These are phyloP conservation scores for Lamellibrachia luymesi DNA, from an alignment of 1,140 invertebrate species.

Conservation along the genomic window DNA sequence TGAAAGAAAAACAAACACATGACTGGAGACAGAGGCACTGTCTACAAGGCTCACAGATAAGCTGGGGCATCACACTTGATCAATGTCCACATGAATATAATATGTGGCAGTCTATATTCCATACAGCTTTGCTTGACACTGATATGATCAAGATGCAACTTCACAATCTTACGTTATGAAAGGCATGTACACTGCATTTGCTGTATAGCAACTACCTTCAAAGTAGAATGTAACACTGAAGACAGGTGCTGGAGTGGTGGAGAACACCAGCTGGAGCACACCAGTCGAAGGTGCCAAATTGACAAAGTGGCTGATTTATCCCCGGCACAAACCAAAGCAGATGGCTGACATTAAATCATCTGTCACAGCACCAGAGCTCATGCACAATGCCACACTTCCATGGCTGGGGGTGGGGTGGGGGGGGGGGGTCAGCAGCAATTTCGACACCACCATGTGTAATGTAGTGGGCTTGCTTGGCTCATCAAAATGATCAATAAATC, in stretches of 20 bases:
- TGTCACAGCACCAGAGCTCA: background rate
- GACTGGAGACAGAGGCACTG: background rate
- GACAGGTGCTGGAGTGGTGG: background rate
- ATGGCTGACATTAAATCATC: background rate
- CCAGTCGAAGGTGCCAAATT: background rate
- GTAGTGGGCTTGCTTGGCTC: background rate
- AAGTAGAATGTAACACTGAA: background rate
- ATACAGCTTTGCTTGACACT: too few species aligned
- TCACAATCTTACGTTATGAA: background rate
- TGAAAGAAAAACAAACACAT: background rate
- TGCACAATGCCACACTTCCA: background rate
- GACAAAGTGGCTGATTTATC: background rate
- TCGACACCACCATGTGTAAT: background rate
- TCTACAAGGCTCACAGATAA: background rate
- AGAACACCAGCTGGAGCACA: background rate
- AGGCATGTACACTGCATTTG: background rate
- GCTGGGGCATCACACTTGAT: background rate
- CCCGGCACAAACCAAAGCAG: background rate
- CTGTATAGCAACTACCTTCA: background rate
- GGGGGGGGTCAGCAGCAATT: background rate
- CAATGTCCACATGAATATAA: background rate
- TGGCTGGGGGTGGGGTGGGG: background rate
- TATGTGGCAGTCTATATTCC: too few species aligned
- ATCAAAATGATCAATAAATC: constrained; percentile 6
- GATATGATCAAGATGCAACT: too few species aligned